Conservation (phyloP, 2,113 vertebrate species). For the Calonectris borealis region DNA sequence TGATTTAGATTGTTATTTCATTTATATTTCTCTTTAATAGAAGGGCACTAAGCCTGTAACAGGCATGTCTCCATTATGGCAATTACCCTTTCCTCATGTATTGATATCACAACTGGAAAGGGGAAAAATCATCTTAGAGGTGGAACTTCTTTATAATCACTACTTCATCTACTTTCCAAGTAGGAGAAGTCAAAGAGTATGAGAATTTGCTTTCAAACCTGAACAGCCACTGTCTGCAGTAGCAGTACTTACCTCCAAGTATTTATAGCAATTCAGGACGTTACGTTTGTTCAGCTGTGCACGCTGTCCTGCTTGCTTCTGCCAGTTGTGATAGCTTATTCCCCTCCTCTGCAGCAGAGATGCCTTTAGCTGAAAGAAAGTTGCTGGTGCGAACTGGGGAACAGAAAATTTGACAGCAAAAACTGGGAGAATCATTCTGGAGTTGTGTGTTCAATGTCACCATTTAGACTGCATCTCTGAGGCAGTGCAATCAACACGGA, state of each 20-base stretch:
- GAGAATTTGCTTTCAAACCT: background rate
- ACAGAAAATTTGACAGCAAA: slow-evolving; percentile 11
- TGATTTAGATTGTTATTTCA: background rate
- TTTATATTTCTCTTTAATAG: background rate
- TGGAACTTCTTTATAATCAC: background rate
- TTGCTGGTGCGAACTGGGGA: slow-evolving; percentile 11
- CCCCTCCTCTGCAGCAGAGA: background rate
- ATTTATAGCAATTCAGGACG: background rate
- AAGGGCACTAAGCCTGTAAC: background rate
- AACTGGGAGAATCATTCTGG: slow-evolving; percentile 2
- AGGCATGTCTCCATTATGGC: background rate
- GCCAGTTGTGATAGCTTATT: slow-evolving; percentile 3
- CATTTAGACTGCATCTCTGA: background rate
- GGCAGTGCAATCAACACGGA: slow-evolving; percentile 6
- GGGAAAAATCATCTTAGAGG: background rate
- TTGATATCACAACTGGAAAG: background rate
- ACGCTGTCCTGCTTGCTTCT: background rate
- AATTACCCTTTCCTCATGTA: background rate
- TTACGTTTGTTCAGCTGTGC: background rate
- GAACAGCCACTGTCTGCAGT: background rate
- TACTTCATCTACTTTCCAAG: background rate
- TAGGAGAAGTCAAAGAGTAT: background rate
- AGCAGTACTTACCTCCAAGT: background rate
- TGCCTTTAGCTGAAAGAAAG: slow-evolving; percentile 3
- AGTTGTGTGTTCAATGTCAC: background rate